Evolutionary conservation across 1,140 invertebrate genomes (phyloP).

Genomic region (Camponotus vicinus): DNA sequence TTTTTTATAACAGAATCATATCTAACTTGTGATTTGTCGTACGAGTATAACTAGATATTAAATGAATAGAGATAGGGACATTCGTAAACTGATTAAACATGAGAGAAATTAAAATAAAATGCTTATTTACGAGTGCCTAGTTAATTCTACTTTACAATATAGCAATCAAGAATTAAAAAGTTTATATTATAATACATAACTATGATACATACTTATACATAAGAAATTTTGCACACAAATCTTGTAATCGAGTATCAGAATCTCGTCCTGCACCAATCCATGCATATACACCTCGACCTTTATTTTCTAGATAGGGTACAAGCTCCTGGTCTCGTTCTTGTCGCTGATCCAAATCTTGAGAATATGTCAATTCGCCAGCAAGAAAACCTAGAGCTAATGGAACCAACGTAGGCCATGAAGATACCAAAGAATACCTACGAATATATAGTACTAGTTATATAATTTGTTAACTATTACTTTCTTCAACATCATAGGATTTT

Average conservation of each 20-base stretch:
- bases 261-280: slow-evolving; percentile 98
- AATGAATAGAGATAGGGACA: background rate
- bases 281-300: slow-evolving; percentile 91
- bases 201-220: slow-evolving; percentile 77
- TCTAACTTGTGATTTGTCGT: background rate
- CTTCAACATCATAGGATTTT: background rate
- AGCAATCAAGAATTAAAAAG: background rate
- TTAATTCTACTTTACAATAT: background rate
- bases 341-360: slow-evolving; percentile 79
- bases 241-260: slow-evolving; percentile 92
- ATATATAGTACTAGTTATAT: background rate
- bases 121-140: background rate
- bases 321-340: slow-evolving; percentile 94
- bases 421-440: slow-evolving; percentile 85
- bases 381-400: slow-evolving; percentile 94
- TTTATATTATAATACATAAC: slow-evolving; percentile 54
- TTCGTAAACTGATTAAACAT: background rate
- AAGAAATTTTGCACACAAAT: slow-evolving; percentile 88
- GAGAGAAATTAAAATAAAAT: background rate
- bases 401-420: slow-evolving; percentile 93
- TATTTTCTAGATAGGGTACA: slow-evolving; percentile 97
- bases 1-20: background rate
- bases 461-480: background rate
- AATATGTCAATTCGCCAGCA: slow-evolving; percentile 91
- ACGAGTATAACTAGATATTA: background rate